Percentiles rank a stretch among this genome's conserved stretches.
phyloP scores from a whole-genome alignment of 2,888 invertebrate genomes.

The Acanthococcus lagerstroemiae region DNA sequence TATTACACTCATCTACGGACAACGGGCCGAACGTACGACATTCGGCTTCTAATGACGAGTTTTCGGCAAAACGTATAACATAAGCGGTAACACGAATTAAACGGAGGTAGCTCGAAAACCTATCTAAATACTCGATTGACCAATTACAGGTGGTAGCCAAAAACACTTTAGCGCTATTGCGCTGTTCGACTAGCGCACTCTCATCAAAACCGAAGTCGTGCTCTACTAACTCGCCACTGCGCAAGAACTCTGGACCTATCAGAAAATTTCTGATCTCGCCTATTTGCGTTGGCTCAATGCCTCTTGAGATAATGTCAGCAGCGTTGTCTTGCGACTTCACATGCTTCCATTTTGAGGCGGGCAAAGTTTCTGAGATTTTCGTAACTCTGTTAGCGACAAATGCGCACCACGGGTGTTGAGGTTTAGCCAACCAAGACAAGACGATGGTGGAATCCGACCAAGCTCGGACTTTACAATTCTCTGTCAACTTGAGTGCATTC shows the following conservation, averaged over 20 bases:
- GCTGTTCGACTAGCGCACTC: background rate
- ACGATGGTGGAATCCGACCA: background rate
- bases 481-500: background rate
- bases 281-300: constrained; percentile 19
- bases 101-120: background rate
- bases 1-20: background rate
- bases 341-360: background rate
- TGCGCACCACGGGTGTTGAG: background rate
- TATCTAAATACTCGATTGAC: background rate
- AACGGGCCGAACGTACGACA: background rate
- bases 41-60: background rate
- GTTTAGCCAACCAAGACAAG: background rate
- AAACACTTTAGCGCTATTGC: background rate
- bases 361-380: background rate
- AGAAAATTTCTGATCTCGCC: background rate
- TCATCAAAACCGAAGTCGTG: background rate
- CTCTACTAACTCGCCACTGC: background rate
- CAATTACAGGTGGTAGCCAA: background rate
- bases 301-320: constrained; percentile 35
- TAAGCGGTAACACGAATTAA: background rate
- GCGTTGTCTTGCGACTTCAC: constrained; percentile 31
- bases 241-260: background rate
- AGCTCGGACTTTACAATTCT: background rate
- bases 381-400: background rate
- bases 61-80: background rate